Evolutionary conservation across 2,888 invertebrate species (phyloP).

Genomic region (Drosophila mimetica): DNA sequence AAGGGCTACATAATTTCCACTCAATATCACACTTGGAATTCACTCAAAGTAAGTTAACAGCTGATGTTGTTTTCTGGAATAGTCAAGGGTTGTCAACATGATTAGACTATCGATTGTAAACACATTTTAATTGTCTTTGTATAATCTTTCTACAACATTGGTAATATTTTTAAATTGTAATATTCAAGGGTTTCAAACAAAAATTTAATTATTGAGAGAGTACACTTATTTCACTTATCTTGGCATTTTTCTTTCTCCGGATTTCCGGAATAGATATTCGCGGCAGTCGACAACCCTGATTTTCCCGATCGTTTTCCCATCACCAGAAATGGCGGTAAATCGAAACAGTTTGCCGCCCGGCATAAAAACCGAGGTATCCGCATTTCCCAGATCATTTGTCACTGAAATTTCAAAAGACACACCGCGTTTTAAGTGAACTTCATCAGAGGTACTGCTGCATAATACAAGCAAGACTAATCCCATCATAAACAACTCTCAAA

Average conservation of each 20-base stretch:
- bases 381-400: conserved; percentile 36
- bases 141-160: too few relatives aligned
- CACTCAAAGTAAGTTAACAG: background rate
- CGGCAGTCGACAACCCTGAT: background rate
- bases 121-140: too few relatives aligned
- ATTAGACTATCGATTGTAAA: too few relatives aligned
- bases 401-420: conserved; percentile 10
- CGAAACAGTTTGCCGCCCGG: conserved; percentile 48
- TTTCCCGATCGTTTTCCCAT: conserved; percentile 20
- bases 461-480: conserved; percentile 1
- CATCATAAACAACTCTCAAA: conserved; percentile 64
- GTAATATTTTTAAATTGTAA: too few relatives aligned
- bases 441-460: background rate
- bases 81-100: background rate
- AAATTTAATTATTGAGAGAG: too few relatives aligned
- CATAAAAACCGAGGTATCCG: conserved; percentile 46
- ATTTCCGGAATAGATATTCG: background rate
- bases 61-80: background rate
- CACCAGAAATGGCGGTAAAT: conserved; percentile 60
- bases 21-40: background rate
- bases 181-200: too few relatives aligned
- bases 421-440: background rate
- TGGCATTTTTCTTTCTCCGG: background rate
- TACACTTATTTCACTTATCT: background rate
- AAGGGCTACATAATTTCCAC: background rate